phyloP scores from a whole-genome alignment of 1,140 invertebrate species.

The Pomacea maculata region DNA sequence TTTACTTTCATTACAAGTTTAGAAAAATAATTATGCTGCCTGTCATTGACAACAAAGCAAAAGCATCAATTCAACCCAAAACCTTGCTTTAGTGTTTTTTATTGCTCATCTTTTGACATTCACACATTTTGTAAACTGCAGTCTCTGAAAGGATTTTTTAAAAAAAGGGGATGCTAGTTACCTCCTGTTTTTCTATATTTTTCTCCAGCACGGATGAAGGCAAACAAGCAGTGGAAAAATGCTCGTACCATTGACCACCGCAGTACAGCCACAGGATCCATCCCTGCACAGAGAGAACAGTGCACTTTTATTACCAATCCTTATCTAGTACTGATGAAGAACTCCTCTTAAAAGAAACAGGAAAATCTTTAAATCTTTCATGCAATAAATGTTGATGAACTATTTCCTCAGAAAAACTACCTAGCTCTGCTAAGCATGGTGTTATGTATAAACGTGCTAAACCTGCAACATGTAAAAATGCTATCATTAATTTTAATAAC shows the following conservation, averaged over 20 bases:
- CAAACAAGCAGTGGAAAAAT: slow-evolving; percentile 90
- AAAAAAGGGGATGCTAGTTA: slow-evolving; percentile 17
- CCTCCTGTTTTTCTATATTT: slow-evolving; percentile 54
- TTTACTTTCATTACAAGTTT: too few relatives aligned
- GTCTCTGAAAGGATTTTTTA: not conserved
- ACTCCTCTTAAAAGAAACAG: too few relatives aligned
- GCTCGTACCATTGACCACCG: slow-evolving; percentile 92
- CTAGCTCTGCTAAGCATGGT: too few relatives aligned
- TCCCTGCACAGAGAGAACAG: slow-evolving; percentile 58
- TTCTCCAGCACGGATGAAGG: slow-evolving; percentile 86
- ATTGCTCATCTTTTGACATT: not conserved
- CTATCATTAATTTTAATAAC: too few relatives aligned
- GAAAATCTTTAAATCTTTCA: not conserved
- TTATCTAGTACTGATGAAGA: too few relatives aligned
- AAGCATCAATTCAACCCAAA: not conserved
- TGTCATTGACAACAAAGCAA: too few relatives aligned
- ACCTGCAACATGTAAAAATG: too few relatives aligned
- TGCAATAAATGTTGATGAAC: too few relatives aligned
- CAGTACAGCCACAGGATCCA: slow-evolving; percentile 94
- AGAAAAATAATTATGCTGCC: too few relatives aligned
- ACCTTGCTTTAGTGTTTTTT: slow-evolving; percentile 1
- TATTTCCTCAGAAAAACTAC: too few relatives aligned
- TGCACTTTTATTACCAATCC: too few relatives aligned
- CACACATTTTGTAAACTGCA: not conserved
- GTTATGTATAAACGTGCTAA: too few relatives aligned